phyloP scores from a whole-genome alignment of 2,113 vertebrate species.

The Uropsilus gracilis region DNA sequence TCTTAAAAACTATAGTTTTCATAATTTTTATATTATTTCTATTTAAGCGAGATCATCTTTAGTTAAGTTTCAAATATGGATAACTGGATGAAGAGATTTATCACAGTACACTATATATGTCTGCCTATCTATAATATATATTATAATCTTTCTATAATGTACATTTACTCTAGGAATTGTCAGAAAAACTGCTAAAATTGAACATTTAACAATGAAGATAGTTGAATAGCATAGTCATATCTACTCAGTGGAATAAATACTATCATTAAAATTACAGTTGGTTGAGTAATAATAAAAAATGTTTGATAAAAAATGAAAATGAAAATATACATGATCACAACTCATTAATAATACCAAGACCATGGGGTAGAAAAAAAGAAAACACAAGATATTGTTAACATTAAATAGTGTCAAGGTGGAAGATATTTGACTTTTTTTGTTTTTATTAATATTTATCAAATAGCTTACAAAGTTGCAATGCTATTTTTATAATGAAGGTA shows the following conservation, averaged over 20 bases:
- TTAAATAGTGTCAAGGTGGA: neutral
- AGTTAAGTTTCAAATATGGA: neutral
- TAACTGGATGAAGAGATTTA: neutral
- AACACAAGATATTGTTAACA: neutral
- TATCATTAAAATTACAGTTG: neutral
- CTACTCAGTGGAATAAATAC: neutral
- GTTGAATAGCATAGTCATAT: neutral
- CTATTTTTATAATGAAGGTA: neutral
- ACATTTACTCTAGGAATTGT: neutral
- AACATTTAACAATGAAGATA: neutral
- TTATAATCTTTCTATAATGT: neutral
- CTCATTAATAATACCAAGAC: neutral
- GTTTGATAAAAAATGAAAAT: neutral
- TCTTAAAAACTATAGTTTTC: neutral
- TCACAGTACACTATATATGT: neutral
- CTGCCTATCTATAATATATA: neutral
- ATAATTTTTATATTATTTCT: neutral
- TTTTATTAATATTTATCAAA: neutral
- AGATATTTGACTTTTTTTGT: neutral
- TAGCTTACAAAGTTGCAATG: neutral
- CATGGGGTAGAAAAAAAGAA: neutral
- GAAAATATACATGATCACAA: neutral
- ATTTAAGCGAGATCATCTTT: neutral
- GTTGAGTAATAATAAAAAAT: neutral
- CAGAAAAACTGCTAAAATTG: neutral